Evolutionary conservation across 2,888 invertebrate genomes (phyloP), one percentile per base, ranked within the genome.

Genomic region (Zaprionus lineosus): DNA sequence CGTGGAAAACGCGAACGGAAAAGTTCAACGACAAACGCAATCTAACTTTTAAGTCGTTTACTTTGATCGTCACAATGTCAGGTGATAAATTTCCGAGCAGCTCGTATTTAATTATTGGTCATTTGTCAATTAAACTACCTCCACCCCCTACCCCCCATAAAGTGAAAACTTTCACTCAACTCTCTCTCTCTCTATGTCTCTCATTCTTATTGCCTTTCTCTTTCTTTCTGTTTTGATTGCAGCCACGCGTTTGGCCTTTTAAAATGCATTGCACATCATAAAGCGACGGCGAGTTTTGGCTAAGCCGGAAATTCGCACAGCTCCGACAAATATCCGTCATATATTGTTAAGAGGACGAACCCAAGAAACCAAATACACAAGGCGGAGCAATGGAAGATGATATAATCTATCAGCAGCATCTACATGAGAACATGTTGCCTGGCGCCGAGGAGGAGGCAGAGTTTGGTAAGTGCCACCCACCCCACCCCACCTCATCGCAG

Each of bases 391-490:
- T 76, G 76, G 73, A 65, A 31, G 37, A 52, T 36, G 73, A 84
- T 39, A 57, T 70, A 56, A 58, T 59, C 56, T 57, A 48, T 37
- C 62, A 51, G 11, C 48, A 68, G 9, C 73, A 66, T 44, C 6
- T 64, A 55, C 84, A 82, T 11, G 41, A 72, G 8, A 63, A 78
- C 31, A 57, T 71, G 37, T 36, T 81, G 61, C 77, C 77, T 11
- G 61, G 72, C 18, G 83, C 84, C 52, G 87, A 84, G 44, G 86
- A 83, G 40, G 89, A 89, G 44, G 87, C 88, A 18, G 89, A 89
- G 48, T 89, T 88, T 39, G 89, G 89, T 89, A 69, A 85, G 89
- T 69, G n/a, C n/a, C 6, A n/a, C n/a, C n/a, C n/a, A n/a, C n/a
- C n/a, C n/a, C n/a, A n/a, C n/a, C n/a, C n/a, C n/a, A n/a, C n/a